phyloP scores from a whole-genome alignment of 2,797 vertebrate species.

The Heteromormyrus szaboi region DNA sequence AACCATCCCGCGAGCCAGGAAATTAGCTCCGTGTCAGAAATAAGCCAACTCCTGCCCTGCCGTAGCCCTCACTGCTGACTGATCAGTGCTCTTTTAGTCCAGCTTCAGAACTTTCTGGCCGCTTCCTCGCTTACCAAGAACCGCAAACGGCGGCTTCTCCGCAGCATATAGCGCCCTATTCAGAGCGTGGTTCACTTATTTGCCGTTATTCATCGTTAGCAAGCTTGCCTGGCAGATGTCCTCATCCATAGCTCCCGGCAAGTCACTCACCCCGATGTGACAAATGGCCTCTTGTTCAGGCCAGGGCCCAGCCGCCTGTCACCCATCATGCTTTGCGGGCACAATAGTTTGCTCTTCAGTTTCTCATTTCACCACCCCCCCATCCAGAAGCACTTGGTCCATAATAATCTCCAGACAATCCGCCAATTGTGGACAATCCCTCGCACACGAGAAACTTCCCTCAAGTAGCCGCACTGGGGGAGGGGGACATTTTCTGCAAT shows the following conservation, averaged over 20 bases:
- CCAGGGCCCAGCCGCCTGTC: background rate
- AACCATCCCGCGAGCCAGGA: background rate
- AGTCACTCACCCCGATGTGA: background rate
- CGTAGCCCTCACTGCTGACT: background rate
- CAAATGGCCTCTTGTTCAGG: background rate
- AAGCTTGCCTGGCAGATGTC: background rate
- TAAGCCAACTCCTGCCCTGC: background rate
- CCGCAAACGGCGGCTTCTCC: conserved; percentile 35
- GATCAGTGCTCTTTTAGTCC: background rate
- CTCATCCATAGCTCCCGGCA: background rate
- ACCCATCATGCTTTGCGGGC: conserved; percentile 10
- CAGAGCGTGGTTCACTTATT: background rate
- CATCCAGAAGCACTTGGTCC: conserved; percentile 38
- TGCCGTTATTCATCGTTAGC: background rate
- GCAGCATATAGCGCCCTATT: conserved; percentile 17
- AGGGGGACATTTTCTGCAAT: background rate
- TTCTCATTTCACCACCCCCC: conserved; percentile 43
- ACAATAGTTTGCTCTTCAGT: conserved; percentile 50
- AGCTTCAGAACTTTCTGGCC: conserved; percentile 9
- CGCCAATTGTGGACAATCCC: conserved; percentile 52
- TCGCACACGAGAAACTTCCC: conserved; percentile 42
- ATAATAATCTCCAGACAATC: conserved; percentile 50
- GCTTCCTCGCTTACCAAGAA: conserved; percentile 34
- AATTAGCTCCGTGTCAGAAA: background rate
- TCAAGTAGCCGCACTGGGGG: background rate